Conservation (phyloP, 2,113 vertebrate species). For the Phrynocephalus versicolor region DNA sequence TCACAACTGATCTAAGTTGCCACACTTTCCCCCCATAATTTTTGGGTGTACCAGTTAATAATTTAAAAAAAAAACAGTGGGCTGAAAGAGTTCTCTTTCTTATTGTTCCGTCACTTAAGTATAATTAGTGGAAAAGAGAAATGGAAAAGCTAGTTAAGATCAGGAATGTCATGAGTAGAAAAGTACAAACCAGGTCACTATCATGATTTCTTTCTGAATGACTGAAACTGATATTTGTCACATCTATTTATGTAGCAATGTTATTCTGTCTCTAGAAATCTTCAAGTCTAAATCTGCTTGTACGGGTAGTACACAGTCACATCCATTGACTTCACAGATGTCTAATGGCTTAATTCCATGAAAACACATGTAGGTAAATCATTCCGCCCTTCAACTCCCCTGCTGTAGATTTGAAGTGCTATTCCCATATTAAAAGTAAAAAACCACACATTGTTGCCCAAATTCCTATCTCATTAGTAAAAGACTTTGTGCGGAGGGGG, state of each 20-base stretch:
- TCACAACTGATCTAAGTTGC: no score
- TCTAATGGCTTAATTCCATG: constrained; percentile 22
- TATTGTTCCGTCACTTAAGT: no score
- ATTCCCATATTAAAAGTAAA: neutral
- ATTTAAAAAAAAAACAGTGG: no score
- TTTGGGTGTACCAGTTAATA: no score
- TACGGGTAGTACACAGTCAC: neutral
- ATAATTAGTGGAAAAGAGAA: no score
- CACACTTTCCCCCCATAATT: no score
- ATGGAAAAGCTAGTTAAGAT: no score
- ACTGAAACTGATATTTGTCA: constrained; percentile 33
- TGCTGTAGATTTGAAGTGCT: neutral
- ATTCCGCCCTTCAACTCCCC: neutral
- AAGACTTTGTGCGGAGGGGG: neutral
- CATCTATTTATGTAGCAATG: neutral
- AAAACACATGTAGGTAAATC: neutral
- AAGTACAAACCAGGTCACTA: neutral
- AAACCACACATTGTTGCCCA: neutral
- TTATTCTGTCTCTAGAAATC: constrained; percentile 18
- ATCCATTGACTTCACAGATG: neutral
- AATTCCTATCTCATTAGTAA: constrained; percentile 3
- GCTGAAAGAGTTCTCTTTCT: no score
- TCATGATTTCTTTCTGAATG: constrained; percentile 19
- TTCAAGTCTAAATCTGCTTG: neutral
- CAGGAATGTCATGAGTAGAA: no score